Base-by-base conservation (phyloP, 1,140 invertebrate species). In the Steinernema feltiae region DNA sequence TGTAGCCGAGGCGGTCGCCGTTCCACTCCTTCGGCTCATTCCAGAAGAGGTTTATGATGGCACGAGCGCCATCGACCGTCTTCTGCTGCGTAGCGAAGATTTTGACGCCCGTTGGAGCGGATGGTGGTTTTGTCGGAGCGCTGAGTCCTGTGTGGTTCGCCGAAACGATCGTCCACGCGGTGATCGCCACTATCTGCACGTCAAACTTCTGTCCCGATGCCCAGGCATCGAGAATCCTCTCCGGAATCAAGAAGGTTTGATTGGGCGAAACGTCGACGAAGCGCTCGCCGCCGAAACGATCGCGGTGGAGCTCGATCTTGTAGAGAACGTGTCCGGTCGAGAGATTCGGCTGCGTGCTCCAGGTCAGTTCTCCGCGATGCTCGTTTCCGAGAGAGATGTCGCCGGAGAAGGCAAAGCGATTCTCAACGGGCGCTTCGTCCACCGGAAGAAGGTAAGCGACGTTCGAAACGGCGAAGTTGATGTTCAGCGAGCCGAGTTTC, bases 11-110 rank as follows among this genome's bases (percentile, higher is more conserved):
- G 74, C 78, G 78, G 30, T 86, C 83, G 2, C 84, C 84, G 76
- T 85, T 85, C 84, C 85, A 87, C 72, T 85, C 85, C 1, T 29
- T 48, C 3, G 84, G 84, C 32, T 85, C 79, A 70, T 80, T 78
- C 84, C 84, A 85, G 74, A 85, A 86, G 30, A 85, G 76, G 63
- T 85, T 81, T 69, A 85, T 87, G 7, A 86, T 79, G n/a, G 84
- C 84, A 41, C 84, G 69, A 30, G 85, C 76, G 27, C 84, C 84
- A 72, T 85, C 84, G 0, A 87, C 85, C 2, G 84, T 85, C 30
- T 80, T 84, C 73, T 84, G 83, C 76, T 86, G 85, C 1, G 84
- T 85, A 15, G 82, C 84, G 75, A 76, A 85, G 29, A 85, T 87
- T 48, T 74, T 74, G 1, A 82, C 24, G 46, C 77, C 73, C 7